Conservation (phyloP, 2,113 vertebrate genomes). For the Phycodurus eques region DNA sequence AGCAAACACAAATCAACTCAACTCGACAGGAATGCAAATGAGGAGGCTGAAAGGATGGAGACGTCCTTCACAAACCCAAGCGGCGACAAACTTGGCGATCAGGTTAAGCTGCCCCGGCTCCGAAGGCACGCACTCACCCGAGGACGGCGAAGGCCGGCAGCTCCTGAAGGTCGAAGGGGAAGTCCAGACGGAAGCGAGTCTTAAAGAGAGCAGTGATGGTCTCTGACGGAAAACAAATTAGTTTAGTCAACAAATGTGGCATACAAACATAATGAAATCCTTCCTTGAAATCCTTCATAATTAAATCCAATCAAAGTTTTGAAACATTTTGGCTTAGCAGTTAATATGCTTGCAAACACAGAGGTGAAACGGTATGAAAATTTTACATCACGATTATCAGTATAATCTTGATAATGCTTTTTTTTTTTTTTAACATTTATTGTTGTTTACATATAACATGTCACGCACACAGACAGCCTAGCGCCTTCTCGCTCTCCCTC, state of each 20-base stretch:
- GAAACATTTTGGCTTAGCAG: too few species aligned
- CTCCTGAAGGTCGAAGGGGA: conserved; percentile 98
- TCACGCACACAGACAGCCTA: too few species aligned
- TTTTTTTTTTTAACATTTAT: too few species aligned
- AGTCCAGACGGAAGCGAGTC: conserved; percentile 97
- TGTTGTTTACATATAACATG: too few species aligned
- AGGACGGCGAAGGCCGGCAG: conserved; percentile 95
- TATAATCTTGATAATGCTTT: too few species aligned
- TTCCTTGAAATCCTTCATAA: too few species aligned
- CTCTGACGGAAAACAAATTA: conserved; percentile 71
- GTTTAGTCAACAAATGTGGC: background rate
- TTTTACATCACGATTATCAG: too few species aligned
- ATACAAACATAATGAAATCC: background rate
- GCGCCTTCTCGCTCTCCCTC: too few species aligned
- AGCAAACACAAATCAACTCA: conserved; percentile 29
- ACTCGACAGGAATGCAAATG: conserved; percentile 11
- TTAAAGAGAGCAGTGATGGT: conserved; percentile 98
- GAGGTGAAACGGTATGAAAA: too few species aligned
- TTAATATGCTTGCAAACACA: too few species aligned
- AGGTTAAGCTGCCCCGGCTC: conserved; percentile 1
- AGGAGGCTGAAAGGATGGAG: background rate
- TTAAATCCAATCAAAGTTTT: too few species aligned
- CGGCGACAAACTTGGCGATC: background rate
- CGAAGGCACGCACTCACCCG: conserved; percentile 76
- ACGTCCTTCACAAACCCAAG: conserved; percentile 1